Percentiles rank a stretch among this genome's conserved stretches.
phyloP scores from a whole-genome alignment of 2,888 invertebrate genomes.

The Orthonevra nobilis region DNA sequence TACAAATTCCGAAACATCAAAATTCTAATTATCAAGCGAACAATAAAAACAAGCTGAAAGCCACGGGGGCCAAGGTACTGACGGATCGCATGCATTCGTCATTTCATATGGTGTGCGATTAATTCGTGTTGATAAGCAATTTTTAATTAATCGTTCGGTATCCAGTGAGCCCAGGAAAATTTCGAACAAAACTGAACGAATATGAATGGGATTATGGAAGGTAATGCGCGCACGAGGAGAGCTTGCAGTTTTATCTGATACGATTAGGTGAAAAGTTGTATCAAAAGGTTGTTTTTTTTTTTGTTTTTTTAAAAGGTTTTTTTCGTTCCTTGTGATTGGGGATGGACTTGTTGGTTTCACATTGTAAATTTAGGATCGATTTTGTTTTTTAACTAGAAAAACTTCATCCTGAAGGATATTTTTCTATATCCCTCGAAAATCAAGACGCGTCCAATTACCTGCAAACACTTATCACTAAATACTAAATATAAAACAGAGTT shows the following conservation, averaged over 20 bases:
- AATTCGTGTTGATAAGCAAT: slow-evolving; percentile 56
- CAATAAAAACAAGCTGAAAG: too few relatives aligned
- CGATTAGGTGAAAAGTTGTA: background rate
- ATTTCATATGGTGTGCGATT: slow-evolving; percentile 40
- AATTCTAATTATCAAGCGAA: slow-evolving; percentile 24
- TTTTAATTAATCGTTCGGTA: slow-evolving; percentile 60
- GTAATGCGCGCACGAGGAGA: background rate
- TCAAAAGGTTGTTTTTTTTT: background rate
- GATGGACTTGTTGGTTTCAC: slow-evolving; percentile 4
- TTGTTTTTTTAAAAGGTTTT: background rate
- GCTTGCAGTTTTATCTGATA: slow-evolving; percentile 3
- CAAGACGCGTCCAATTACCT: too few relatives aligned
- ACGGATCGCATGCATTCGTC: slow-evolving; percentile 41
- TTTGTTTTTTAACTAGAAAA: too few relatives aligned
- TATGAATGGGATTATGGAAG: slow-evolving; percentile 5
- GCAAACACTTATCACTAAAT: too few relatives aligned
- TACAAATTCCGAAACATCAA: slow-evolving; percentile 16
- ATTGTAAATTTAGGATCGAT: background rate
- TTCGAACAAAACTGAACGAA: slow-evolving; percentile 45
- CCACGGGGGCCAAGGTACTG: background rate
- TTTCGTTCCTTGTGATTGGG: background rate
- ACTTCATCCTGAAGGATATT: too few relatives aligned
- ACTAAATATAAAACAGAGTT: too few relatives aligned
- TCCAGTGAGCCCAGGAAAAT: slow-evolving; percentile 28
- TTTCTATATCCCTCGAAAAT: too few relatives aligned